These are phyloP conservation scores for Eutolmus rufibarbis DNA, from an alignment of 2,888 invertebrate species.

Conservation along the genomic window DNA sequence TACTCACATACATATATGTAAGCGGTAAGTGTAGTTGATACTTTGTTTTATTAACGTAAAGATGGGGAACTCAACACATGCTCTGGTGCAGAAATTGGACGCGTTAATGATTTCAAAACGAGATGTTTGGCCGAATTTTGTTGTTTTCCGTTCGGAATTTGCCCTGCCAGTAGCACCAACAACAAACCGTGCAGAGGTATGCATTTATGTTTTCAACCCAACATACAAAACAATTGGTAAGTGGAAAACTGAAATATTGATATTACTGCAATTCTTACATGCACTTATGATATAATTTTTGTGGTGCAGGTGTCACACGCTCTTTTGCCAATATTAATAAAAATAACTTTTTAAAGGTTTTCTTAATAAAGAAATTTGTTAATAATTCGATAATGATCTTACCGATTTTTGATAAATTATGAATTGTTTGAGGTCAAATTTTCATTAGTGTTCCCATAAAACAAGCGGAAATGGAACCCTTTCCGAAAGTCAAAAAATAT, in stretches of 20 bases:
- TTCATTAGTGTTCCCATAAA: background rate
- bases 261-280: background rate
- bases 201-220: background rate
- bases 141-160: background rate
- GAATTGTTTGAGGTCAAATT: background rate
- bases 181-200: background rate
- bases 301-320: background rate
- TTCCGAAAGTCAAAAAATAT: too few species aligned
- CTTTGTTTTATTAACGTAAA: slow-evolving; percentile 39
- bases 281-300: background rate
- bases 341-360: background rate
- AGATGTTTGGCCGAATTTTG: slow-evolving; percentile 34
- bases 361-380: background rate
- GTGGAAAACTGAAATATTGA: slow-evolving; percentile 22
- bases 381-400: background rate
- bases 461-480: too few species aligned
- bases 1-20: background rate
- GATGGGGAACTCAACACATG: slow-evolving; percentile 49
- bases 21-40: background rate
- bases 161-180: background rate
- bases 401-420: background rate
- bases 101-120: slow-evolving; percentile 49
- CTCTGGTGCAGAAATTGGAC: slow-evolving; percentile 47
- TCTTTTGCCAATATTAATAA: background rate
- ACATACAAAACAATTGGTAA: background rate